Percentiles rank a stretch among this genome's conserved stretches.
These are phyloP conservation scores for Tricholauxania praeusta DNA, from an alignment of 2,888 invertebrate species.

Conservation along the genomic window DNA sequence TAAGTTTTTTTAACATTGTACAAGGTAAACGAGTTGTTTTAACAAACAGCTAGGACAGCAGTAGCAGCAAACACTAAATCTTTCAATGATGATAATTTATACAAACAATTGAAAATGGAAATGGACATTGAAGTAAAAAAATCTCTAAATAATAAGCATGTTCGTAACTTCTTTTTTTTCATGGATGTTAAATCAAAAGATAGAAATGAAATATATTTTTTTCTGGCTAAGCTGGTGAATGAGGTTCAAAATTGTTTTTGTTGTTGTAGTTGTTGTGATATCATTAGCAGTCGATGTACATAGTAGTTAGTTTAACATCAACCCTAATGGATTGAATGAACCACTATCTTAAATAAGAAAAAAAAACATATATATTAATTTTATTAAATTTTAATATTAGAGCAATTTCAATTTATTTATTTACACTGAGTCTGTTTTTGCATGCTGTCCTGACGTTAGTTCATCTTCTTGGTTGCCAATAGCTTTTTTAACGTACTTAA, in stretches of 20 bases:
- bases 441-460: conserved; percentile 61
- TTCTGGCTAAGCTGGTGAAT: conserved; percentile 45
- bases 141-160: not conserved
- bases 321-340: conserved; percentile 65
- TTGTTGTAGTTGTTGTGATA: conserved; percentile 33
- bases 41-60: no score
- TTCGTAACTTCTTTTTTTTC: not conserved
- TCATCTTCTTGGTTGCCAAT: conserved; percentile 75
- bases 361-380: conserved; percentile 18
- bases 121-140: not conserved
- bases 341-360: conserved; percentile 53
- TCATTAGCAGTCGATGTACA: conserved; percentile 37
- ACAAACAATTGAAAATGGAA: no score
- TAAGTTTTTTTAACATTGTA: no score
- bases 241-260: conserved; percentile 47
- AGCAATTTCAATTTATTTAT: conserved; percentile 23
- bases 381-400: not conserved
- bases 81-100: not conserved
- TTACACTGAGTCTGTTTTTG: conserved; percentile 66
- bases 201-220: conserved; percentile 3
- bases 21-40: no score
- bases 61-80: not conserved
- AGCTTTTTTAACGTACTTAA: conserved; percentile 75
- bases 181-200: not conserved
- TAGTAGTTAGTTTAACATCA: conserved; percentile 55